Conservation (phyloP, 2,113 vertebrate species). For the Marmota monax region DNA sequence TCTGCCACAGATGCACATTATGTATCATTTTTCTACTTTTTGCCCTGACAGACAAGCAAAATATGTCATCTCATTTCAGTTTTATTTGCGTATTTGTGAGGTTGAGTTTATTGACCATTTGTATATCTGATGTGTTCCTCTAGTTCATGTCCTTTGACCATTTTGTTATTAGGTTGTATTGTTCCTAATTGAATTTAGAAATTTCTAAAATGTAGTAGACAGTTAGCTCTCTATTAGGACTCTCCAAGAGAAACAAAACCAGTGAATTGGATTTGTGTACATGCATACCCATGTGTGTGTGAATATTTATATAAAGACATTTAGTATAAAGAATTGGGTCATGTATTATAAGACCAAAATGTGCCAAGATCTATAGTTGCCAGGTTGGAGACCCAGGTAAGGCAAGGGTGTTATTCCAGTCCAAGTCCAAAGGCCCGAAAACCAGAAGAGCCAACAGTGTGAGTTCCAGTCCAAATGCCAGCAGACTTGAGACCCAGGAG, state of each 20-base stretch:
- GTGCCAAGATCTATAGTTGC: not conserved
- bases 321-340: not conserved
- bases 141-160: not conserved
- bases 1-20: not conserved
- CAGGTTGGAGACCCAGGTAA: not conserved
- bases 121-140: conserved; percentile 14
- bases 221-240: not conserved
- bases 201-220: conserved; percentile 9
- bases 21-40: not conserved
- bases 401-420: not conserved
- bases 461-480: not conserved
- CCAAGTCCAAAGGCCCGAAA: not conserved
- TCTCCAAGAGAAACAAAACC: not conserved
- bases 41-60: not conserved
- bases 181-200: not conserved
- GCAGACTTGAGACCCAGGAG: not conserved
- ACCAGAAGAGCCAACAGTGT: not conserved
- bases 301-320: not conserved
- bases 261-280: not conserved
- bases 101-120: not conserved
- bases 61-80: not conserved
- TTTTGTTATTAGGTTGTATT: not conserved
- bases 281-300: not conserved
- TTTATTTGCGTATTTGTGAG: not conserved
- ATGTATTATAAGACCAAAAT: not conserved